A percentile compares a stretch with the other conserved stretches of the same genome.
These are phyloP conservation scores for Polydrusus cervinus DNA, from an alignment of 2,888 invertebrate genomes.

Conservation along the genomic window DNA sequence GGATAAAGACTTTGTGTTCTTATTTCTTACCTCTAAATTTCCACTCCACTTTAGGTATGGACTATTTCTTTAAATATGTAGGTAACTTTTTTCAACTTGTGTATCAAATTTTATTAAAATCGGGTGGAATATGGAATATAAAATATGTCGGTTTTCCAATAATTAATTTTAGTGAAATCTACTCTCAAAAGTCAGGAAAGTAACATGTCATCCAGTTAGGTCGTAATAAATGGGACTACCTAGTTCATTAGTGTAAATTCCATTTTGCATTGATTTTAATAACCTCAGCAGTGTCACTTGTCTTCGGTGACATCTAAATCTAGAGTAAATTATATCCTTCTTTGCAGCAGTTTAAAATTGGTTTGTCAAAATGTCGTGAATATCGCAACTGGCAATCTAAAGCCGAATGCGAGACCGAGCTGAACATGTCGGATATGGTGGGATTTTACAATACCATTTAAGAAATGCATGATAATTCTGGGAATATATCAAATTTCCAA, in stretches of 20 bases:
- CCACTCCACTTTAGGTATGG: too few species aligned
- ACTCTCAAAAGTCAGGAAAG: conserved; percentile 49
- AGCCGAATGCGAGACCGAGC: not conserved
- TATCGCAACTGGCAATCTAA: not conserved
- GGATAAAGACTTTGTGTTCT: too few species aligned
- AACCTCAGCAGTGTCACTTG: conserved; percentile 55
- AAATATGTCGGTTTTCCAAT: too few species aligned
- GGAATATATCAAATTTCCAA: too few species aligned
- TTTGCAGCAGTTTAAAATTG: conserved; percentile 16
- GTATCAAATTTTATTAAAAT: too few species aligned
- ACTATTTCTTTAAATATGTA: too few species aligned
- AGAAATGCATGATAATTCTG: too few species aligned
- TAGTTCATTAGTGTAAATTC: conserved; percentile 59
- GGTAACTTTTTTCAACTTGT: too few species aligned
- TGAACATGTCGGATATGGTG: not conserved
- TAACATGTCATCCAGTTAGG: conserved; percentile 56
- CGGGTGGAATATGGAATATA: too few species aligned
- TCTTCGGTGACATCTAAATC: conserved; percentile 49
- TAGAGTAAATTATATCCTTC: conserved; percentile 34
- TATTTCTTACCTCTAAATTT: too few species aligned
- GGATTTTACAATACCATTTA: not conserved
- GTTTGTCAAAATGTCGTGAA: conserved; percentile 19
- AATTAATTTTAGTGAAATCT: too few species aligned
- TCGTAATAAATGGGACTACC: conserved; percentile 55
- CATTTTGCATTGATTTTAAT: conserved; percentile 59